A percentile compares a stretch with the other conserved stretches of the same genome.
These are phyloP conservation scores for Cryptophagus acutangulus DNA, from an alignment of 2,888 invertebrate species.

Conservation along the genomic window DNA sequence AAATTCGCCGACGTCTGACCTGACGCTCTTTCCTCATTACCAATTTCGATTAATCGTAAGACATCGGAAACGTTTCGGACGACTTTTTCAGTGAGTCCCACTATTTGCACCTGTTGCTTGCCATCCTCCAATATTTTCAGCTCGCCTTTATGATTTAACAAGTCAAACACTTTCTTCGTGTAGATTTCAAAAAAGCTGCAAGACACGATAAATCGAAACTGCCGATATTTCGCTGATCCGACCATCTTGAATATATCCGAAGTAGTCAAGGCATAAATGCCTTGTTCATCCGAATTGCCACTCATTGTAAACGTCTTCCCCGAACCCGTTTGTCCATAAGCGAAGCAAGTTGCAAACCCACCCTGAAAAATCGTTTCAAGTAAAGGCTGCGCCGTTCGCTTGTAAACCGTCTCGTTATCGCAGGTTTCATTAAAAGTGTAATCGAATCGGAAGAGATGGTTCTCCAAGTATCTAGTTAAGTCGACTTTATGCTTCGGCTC, in stretches of 20 bases:
- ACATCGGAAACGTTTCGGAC: conserved; percentile 91
- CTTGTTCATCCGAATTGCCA: conserved; percentile 90
- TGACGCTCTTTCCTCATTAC: conserved; percentile 85
- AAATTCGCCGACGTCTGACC: conserved; percentile 97
- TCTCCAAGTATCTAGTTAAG: conserved; percentile 96
- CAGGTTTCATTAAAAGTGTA: conserved; percentile 96
- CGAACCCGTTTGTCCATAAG: conserved; percentile 98
- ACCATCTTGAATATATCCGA: conserved; percentile 86
- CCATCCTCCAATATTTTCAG: conserved; percentile 95
- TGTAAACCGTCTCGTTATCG: conserved; percentile 94
- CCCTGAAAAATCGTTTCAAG: conserved; percentile 97
- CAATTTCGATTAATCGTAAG: conserved; percentile 82
- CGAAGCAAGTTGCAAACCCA: conserved; percentile 99
- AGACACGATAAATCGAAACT: conserved; percentile 79
- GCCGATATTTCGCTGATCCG: conserved; percentile 73
- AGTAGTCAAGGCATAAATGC: conserved; percentile 96
- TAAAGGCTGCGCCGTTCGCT: conserved; percentile 97
- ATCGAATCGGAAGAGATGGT: conserved; percentile 96
- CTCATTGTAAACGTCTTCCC: conserved; percentile 99
- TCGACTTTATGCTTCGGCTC: conserved; percentile 95
- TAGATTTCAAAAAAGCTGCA: conserved; percentile 99
- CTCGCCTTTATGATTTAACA: conserved; percentile 86
- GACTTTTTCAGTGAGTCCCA: conserved; percentile 88
- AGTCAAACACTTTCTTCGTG: conserved; percentile 92
- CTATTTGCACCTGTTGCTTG: conserved; percentile 95